Evolutionary conservation across 30 jellyfish, hydroid and myxozoan genomes (phyloP).

Genomic region (Morbakka virulenta): DNA sequence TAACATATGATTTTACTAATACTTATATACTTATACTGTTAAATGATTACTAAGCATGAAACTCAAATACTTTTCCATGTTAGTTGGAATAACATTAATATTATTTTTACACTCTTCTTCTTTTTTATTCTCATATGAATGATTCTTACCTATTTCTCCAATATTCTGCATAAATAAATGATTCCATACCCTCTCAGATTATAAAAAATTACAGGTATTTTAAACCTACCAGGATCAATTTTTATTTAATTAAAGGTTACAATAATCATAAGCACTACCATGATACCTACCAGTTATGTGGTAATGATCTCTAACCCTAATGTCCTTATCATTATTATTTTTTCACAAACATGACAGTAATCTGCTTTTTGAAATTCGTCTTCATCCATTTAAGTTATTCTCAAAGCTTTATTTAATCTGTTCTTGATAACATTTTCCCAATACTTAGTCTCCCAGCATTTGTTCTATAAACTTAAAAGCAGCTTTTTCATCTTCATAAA

Average conservation of each 20-base stretch:
- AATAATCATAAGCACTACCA: constrained; percentile 42
- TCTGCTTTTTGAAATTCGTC: constrained; percentile 10
- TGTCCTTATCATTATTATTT: constrained; percentile 22
- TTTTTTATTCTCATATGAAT: constrained; percentile 21
- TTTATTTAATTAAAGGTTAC: constrained; percentile 31
- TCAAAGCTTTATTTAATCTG: constrained; percentile 8
- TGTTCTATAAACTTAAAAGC: constrained; percentile 22
- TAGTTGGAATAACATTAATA: constrained; percentile 13
- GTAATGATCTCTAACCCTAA: constrained; percentile 39
- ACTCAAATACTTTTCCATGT: constrained; percentile 31
- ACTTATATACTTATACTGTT: too few species aligned
- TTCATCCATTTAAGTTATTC: constrained; percentile 6
- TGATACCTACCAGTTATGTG: constrained; percentile 50
- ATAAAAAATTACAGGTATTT: too few species aligned
- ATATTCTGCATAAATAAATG: too few species aligned
- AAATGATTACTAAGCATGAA: constrained; percentile 35
- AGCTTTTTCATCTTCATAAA: constrained; percentile 53
- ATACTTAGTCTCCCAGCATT: constrained; percentile 19
- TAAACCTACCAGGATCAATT: too few species aligned
- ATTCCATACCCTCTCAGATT: too few species aligned
- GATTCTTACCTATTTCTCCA: constrained; percentile 23
- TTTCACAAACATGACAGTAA: constrained; percentile 21
- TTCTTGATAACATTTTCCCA: neutral
- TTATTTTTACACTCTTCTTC: constrained; percentile 22
- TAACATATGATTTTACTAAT: too few species aligned